These are phyloP conservation scores for Morinoia aosen DNA, from an alignment of 2,888 invertebrate genomes.

Conservation along the genomic window DNA sequence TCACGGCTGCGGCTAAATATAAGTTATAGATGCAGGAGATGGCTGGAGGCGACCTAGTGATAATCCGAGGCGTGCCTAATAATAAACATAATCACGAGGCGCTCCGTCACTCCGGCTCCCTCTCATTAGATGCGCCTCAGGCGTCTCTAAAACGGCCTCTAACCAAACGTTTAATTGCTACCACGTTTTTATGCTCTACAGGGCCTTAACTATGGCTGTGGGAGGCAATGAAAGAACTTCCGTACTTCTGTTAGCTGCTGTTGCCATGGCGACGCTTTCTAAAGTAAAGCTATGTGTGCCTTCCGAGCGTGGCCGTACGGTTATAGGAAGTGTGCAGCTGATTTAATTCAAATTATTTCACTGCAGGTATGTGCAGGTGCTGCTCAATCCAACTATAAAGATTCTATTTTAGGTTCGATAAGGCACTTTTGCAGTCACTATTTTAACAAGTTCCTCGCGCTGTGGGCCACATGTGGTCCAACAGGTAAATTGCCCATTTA, in stretches of 20 bases:
- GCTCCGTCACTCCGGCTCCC: slow-evolving; percentile 15
- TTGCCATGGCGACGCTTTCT: background rate
- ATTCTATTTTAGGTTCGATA: no score
- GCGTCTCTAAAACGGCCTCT: background rate
- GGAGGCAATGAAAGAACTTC: background rate
- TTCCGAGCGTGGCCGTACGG: background rate
- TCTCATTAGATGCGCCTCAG: slow-evolving; percentile 1
- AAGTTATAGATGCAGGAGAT: background rate
- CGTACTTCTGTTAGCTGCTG: background rate
- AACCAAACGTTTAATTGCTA: slow-evolving; percentile 2
- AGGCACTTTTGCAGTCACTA: no score
- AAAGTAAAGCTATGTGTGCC: background rate
- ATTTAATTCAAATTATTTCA: no score
- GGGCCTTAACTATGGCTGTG: background rate
- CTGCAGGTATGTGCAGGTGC: no score
- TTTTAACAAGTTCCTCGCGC: no score
- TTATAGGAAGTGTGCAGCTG: no score
- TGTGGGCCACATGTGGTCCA: no score
- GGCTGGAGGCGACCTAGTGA: background rate
- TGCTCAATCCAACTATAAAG: no score
- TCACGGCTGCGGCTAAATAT: background rate
- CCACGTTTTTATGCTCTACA: background rate
- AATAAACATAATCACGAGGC: slow-evolving; percentile 15
- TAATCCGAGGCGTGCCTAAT: background rate
- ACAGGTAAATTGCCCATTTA: no score